These are phyloP conservation scores for Trinorchestia longiramus DNA, from an alignment of 1,140 invertebrate species.

Conservation along the genomic window DNA sequence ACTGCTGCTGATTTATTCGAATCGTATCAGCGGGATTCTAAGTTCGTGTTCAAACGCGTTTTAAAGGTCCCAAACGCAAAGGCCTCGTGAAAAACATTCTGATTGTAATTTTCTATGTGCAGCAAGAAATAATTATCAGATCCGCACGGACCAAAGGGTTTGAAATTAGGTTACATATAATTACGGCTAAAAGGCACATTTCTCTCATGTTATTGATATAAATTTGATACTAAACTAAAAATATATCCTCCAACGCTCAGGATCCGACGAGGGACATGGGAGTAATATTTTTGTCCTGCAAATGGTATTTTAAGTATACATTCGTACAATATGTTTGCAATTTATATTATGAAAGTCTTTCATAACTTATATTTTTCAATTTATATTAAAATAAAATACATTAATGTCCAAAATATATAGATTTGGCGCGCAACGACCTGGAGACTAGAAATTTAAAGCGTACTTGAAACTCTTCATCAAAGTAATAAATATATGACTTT, in stretches of 20 bases:
- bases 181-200: not conserved
- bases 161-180: not conserved
- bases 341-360: too few relatives aligned
- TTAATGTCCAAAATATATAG: not conserved
- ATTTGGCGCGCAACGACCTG: conserved; percentile 14
- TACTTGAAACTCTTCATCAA: conserved; percentile 1
- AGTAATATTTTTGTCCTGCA: too few relatives aligned
- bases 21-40: not conserved
- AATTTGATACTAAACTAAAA: not conserved
- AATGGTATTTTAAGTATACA: too few relatives aligned
- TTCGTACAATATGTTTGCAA: too few relatives aligned
- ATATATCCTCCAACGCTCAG: too few relatives aligned
- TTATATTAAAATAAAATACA: not conserved
- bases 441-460: not conserved
- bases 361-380: too few relatives aligned
- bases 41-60: not conserved
- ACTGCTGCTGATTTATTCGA: not conserved
- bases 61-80: not conserved
- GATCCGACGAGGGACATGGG: too few relatives aligned
- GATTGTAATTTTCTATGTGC: not conserved
- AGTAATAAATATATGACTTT: not conserved
- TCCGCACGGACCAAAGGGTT: not conserved
- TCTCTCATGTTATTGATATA: not conserved
- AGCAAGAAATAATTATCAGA: not conserved
- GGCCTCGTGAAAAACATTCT: not conserved